Evolutionary conservation across 2,797 vertebrate genomes (phyloP), one percentile per base, ranked within the genome.

Genomic region (Denticeps clupeoides): DNA sequence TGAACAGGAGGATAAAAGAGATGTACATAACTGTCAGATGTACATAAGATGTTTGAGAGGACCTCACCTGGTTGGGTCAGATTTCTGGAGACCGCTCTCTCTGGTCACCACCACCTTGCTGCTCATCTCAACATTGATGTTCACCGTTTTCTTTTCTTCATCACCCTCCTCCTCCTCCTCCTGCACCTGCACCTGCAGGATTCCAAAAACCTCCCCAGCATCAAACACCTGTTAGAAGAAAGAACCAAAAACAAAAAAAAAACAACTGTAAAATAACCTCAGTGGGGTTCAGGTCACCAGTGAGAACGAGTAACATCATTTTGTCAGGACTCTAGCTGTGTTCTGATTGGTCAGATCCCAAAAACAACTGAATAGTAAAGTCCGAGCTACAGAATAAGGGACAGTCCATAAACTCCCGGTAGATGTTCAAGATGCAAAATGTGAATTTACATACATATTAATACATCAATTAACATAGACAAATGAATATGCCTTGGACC

Each of bases 131-230:
- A 40, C 13, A 23, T 68, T 75, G 1, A 77, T 70, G 73, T 40
- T 57, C 67, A 1, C 62, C 47, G 8, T 74, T 72, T 35, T 64
- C 70, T 1, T 60, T 67, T 56, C 64, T 1, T 69, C 68, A 1
- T 63, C 66, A 0, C 75, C 76, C 3, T 79, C 82, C 1, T 70
- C 81, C 0, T 83, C 80, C 0, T 82, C 70, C 7, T 42, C 55
- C 2, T 83, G 78, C 9, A 72, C 56, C 40, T 82, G 78, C 29
- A 82, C 60, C 22, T 85, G 88, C 87, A 95, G 89, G 55, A 97
- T 88, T 10, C 91, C 91, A 1, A 98, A 98, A 56, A 89, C 79
- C 2, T 95, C 87, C 1, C 93, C 93, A 0, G 93, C 94, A 68
- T 97, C 93, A 48, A 91, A 96, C 1, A 95, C 68, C 93, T 98